A percentile compares a stretch with the other conserved stretches of the same genome.
phyloP scores from a whole-genome alignment of 2,888 invertebrate genomes.

The Pomacea canaliculata region DNA sequence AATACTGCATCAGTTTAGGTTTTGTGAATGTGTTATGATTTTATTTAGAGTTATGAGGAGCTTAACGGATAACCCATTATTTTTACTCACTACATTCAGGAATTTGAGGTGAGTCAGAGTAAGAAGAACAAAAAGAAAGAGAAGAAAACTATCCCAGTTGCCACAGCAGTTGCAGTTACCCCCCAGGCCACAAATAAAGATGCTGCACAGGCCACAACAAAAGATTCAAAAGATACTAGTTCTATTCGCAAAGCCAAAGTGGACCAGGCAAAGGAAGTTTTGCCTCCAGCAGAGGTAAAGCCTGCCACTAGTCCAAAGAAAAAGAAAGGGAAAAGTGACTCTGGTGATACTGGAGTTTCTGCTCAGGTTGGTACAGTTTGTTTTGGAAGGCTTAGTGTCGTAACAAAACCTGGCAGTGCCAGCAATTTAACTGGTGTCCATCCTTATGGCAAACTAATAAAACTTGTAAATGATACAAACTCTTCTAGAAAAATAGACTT shows the following conservation, averaged over 20 bases:
- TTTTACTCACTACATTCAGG: neutral
- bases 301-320: conserved; percentile 23
- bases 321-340: conserved; percentile 19
- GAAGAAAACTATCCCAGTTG: conserved; percentile 12
- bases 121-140: conserved; percentile 28
- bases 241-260: neutral
- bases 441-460: neutral
- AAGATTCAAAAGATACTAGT: neutral
- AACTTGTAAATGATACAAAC: neutral
- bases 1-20: no score
- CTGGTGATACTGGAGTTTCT: conserved; percentile 14
- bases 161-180: neutral
- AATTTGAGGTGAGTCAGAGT: conserved; percentile 3
- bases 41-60: no score
- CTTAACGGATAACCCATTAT: no score
- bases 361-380: conserved; percentile 13
- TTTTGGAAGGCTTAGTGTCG: neutral
- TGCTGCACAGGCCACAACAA: no score
- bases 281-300: conserved; percentile 6
- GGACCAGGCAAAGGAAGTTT: conserved; percentile 20
- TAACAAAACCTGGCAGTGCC: neutral
- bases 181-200: no score
- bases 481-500: no score
- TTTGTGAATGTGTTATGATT: no score
- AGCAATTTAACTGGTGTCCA: neutral